These are phyloP conservation scores for Aplysia californica DNA, from an alignment of 1,140 invertebrate genomes.

Conservation along the genomic window DNA sequence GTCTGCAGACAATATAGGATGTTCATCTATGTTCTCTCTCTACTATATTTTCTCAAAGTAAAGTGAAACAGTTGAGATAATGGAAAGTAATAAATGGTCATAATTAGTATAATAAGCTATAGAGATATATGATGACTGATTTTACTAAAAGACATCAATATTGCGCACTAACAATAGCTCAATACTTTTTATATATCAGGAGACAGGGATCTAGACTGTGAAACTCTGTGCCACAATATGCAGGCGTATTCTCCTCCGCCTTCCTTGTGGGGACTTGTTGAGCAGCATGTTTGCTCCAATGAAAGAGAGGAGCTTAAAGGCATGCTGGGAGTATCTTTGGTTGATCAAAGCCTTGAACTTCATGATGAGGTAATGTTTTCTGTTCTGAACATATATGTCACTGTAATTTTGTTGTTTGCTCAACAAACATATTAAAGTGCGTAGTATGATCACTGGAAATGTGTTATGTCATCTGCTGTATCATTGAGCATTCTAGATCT, in stretches of 20 bases:
- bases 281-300: constrained; percentile 52
- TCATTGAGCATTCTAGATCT: background rate
- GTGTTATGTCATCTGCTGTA: background rate
- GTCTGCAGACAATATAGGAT: no score
- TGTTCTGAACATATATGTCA: background rate
- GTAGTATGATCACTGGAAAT: no score
- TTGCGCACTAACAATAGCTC: background rate
- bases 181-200: background rate
- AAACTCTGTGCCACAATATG: background rate
- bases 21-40: no score
- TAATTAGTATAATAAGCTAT: no score
- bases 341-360: constrained; percentile 62
- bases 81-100: background rate
- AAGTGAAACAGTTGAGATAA: background rate
- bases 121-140: no score
- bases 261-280: constrained; percentile 59
- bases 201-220: background rate
- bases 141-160: background rate
- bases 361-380: constrained; percentile 54
- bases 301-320: constrained; percentile 61
- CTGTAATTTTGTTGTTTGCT: background rate
- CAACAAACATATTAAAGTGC: no score
- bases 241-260: constrained; percentile 56
- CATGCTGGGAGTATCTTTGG: constrained; percentile 59
- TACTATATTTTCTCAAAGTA: no score